Evolutionary conservation across 2,888 invertebrate species (phyloP), one percentile per base, ranked within the genome.

Genomic region (Axea sp.): DNA sequence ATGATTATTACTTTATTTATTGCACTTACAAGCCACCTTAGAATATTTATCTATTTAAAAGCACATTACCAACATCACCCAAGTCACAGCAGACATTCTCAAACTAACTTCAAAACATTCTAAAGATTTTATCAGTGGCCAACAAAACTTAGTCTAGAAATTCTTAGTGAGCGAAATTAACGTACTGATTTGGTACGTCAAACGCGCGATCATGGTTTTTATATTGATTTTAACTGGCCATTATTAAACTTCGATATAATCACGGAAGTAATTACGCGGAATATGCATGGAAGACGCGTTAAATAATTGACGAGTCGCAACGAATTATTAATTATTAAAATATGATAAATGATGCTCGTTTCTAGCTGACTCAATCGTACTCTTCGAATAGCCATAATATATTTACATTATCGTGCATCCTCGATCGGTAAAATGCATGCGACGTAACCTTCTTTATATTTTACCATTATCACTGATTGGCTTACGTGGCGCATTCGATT

Each of bases 391-490:
- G 43, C 31, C 30, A 71, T 57, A 55, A 72, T 73, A 59, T 51
- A 65, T 65, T 64, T 72, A 57, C 57, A 71, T 71, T 71, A 62
- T 55, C 71, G 62, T 14, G 30, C 39, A 33, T 53, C 47, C 31
- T 47, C 39, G 47, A 71, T 62, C 60, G 49, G 41, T 31, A 60
- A 75, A 74, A 59, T 64, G 37, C 74, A 33, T 57, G 51, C 45
- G 43, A 73, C 47, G 37, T 51, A 51, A 26, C 39, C 55, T 71
- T 28, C 37, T 45, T 45, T 73, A 74, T 39, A 75, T 69, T 72
- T 73, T 68, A 37, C 41, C 62, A 69, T 69, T 74, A 65, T 24
- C 53, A 39, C 51, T 53, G 59, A 68, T 73, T 68, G 67, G 53
- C 67, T 68, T 62, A 49, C 69, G 64, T 51, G 37, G 43, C 60